These are phyloP conservation scores for Mustelus asterias DNA, from an alignment of 2,113 vertebrate species.

Conservation along the genomic window DNA sequence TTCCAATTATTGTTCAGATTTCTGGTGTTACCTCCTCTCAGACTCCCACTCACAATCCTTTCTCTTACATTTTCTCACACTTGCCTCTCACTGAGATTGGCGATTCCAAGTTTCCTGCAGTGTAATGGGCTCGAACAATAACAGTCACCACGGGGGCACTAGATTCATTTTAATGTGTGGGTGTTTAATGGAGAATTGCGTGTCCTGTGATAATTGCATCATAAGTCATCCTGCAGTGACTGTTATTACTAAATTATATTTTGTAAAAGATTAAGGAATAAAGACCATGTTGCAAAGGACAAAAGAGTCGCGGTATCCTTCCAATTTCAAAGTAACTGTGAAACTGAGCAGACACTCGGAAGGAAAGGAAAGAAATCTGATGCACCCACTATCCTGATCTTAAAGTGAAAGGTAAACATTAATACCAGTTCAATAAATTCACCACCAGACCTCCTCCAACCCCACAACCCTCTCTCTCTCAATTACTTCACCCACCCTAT, in stretches of 20 bases:
- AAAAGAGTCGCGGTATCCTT: conserved; percentile 22
- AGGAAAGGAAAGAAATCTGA: background rate
- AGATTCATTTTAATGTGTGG: conserved; percentile 28
- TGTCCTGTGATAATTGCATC: conserved; percentile 29
- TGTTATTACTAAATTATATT: conserved; percentile 17
- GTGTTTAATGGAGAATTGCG: conserved; percentile 26
- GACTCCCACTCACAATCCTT: conserved; percentile 6
- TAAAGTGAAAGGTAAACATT: background rate
- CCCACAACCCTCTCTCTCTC: background rate
- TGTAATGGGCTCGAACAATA: background rate
- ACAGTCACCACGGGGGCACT: background rate
- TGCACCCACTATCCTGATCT: background rate
- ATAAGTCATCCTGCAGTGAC: conserved; percentile 23
- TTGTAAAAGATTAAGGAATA: conserved; percentile 27
- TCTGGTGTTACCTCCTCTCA: conserved; percentile 30
- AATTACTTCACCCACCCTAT: background rate
- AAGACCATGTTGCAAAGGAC: background rate
- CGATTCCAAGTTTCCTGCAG: conserved; percentile 25
- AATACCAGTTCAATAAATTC: background rate
- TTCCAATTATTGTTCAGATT: background rate
- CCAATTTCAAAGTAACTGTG: background rate
- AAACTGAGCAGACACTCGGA: background rate
- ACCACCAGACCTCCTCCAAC: background rate
- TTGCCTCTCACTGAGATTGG: background rate
- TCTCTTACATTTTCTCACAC: conserved; percentile 26